Conservation (phyloP, 92 coral and sea anemone genomes). For the Pocillopora grandis region DNA sequence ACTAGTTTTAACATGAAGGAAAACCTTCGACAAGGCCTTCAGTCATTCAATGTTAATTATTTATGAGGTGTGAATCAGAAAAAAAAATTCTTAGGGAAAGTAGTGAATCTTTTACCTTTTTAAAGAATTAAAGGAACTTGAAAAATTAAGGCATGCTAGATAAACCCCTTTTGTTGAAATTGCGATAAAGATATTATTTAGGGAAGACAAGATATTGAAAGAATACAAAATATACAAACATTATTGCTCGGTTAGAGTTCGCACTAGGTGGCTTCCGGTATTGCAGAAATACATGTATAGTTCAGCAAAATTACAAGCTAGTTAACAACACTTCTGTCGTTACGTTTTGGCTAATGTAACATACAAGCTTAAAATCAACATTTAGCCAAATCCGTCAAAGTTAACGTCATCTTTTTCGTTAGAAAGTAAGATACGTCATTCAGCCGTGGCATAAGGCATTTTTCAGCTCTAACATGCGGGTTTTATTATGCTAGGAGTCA, state of each 20-base stretch:
- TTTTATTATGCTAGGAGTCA: not conserved
- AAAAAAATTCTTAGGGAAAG: not conserved
- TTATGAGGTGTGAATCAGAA: not conserved
- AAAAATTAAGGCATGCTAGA: not conserved
- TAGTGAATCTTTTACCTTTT: not conserved
- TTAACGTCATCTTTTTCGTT: not conserved
- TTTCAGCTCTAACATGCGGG: not conserved
- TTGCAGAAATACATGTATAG: not conserved
- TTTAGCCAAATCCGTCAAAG: not conserved
- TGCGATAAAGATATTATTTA: not conserved
- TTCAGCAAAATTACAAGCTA: not conserved
- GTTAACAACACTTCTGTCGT: not conserved
- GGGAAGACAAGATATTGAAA: not conserved
- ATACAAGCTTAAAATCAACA: not conserved
- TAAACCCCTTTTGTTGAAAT: not conserved
- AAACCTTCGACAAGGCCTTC: not conserved
- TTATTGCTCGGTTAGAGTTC: constrained; percentile 10
- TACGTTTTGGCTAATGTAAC: not conserved
- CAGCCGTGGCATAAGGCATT: not conserved
- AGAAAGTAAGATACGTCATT: not conserved
- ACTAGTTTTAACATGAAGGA: not conserved
- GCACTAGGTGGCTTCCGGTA: constrained; percentile 7
- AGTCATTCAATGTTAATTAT: not conserved
- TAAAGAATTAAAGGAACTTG: not conserved
- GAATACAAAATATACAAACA: not conserved